Base-by-base conservation (phyloP, 2,113 vertebrate genomes). In the Carassius carassius region DNA sequence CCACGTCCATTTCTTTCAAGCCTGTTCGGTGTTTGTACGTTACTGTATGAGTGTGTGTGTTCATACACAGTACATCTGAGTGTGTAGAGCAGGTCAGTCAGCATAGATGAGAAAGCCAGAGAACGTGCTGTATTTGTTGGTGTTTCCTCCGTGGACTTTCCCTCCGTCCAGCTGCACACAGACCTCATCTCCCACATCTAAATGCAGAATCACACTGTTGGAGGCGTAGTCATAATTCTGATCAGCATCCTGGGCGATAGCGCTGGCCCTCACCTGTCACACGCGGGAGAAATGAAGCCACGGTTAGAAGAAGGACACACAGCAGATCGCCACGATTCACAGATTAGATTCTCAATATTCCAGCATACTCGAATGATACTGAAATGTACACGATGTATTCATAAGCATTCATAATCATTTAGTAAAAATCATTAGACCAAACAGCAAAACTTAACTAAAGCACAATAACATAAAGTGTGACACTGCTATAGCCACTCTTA, bases 81-180 rank as follows among this genome's bases (percentile, higher is more conserved):
- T 88, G 63, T 82, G 16, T 56, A 54, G 62, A 78, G 81, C 83
- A 86, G 86, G 25, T 94, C 95, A 97, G 94, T 97, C 96, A 0
- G 97, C 96, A 92, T 98, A 98, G 92, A 98, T 96, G 92, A 98
- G 96, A 94, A 98, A 98, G 84, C 97, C 97, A 0, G 97, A 98
- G 93, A 98, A 98, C 87, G 97, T 99, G 95, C 97, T 98, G 94
- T 98, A 98, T 90, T 98, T 98, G 94, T 98, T 98, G 90, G 95
- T 97, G 93, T 98, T 98, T 67, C 97, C 97, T 0, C 97, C 97
- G 0, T 98, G 97, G 83, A 97, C 97, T 90, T 98, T 98, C 37
- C 97, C 97, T 1, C 97, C 97, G 0, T 99, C 97, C 93, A 98
- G 93, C 90, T 98, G 97, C 90, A 99, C 96, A 67, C 95, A 99